These are phyloP conservation scores for Notarius quadriscutis DNA, from an alignment of 2,113 vertebrate genomes.

Conservation along the genomic window DNA sequence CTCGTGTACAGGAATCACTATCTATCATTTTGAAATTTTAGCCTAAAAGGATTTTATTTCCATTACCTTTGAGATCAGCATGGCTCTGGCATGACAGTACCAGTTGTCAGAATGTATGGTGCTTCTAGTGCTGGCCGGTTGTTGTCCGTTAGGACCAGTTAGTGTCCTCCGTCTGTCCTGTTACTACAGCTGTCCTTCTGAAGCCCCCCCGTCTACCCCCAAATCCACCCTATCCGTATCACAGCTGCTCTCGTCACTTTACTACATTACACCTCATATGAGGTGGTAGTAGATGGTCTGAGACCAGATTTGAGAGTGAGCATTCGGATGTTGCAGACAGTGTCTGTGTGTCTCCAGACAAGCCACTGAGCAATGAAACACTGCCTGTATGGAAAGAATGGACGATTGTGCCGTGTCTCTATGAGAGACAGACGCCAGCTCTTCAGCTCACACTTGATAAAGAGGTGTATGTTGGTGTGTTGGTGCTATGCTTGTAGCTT, in stretches of 20 bases:
- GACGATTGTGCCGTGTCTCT: constrained; percentile 31
- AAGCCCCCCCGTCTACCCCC: constrained; percentile 12
- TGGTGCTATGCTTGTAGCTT: constrained; percentile 1
- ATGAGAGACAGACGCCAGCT: constrained; percentile 48
- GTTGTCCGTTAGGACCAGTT: constrained; percentile 20
- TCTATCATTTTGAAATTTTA: neutral
- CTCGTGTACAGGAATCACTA: neutral
- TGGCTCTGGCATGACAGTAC: neutral
- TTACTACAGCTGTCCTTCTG: constrained; percentile 47
- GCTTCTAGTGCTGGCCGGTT: constrained; percentile 25
- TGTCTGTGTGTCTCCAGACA: constrained; percentile 29
- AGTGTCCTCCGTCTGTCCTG: constrained; percentile 39
- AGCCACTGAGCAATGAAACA: constrained; percentile 8
- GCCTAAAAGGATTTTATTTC: neutral
- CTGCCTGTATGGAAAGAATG: constrained; percentile 50
- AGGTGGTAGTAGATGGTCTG: constrained; percentile 36
- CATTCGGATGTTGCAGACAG: constrained; percentile 19
- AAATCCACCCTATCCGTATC: constrained; percentile 23
- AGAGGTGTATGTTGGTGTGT: constrained; percentile 34
- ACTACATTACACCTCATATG: constrained; percentile 9
- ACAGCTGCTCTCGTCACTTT: constrained; percentile 53
- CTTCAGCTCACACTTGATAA: constrained; percentile 55
- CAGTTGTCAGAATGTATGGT: constrained; percentile 38
- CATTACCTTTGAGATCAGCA: neutral
- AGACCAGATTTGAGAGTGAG: constrained; percentile 29